Base-by-base conservation (phyloP, 2,888 invertebrate species). In the Microdon myrmicae region DNA sequence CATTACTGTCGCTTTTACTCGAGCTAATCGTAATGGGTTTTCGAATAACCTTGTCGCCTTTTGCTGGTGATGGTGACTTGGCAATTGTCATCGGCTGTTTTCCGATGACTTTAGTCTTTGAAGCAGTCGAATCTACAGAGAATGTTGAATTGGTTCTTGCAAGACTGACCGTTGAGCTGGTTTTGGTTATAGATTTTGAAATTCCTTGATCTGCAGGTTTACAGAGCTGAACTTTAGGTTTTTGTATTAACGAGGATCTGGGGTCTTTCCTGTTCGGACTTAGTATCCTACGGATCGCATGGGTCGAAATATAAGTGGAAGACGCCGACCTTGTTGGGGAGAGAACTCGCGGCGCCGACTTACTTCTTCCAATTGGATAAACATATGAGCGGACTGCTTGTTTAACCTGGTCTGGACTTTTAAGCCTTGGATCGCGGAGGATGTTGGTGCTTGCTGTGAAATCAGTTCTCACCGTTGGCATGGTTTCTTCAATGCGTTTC, bases 361-460 rank as follows among this genome's bases (percentile, higher is more conserved):
- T 82, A 58, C 78, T 78, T 1, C 77, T 72, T 13, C 71, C 37
- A 22, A 71, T 59, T 20, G 74, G 74, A 3, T 71, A 70, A 44
- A 77, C 79, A 67, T 76, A 76, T 0, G 77, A 79, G 51, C 79
- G 81, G 45, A 80, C 78, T 4, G 80, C 81, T 54, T 81, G 81
- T 60, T 83, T 83, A 0, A 85, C 85, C 71, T 86, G 85, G 16
- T 82, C 82, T 1, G 86, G 84, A 0, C 86, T 85, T 26, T 84
- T 77, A 3, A 87, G 72, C 47, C 84, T 84, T 0, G 85, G 83
- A 20, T 86, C 79, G 2, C 77, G 68, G 31, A 80, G 67, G 3
- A 80, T 80, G 49, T 79, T 79, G 4, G 80, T 80, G 54, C 79
- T 79, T 0, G 79, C 78, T 66, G 79, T 76, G 23, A 79, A 78